A percentile compares a stretch with the other conserved stretches of the same genome.
phyloP scores from a whole-genome alignment of 2,888 invertebrate genomes.

The Himalopsyche anomala region DNA sequence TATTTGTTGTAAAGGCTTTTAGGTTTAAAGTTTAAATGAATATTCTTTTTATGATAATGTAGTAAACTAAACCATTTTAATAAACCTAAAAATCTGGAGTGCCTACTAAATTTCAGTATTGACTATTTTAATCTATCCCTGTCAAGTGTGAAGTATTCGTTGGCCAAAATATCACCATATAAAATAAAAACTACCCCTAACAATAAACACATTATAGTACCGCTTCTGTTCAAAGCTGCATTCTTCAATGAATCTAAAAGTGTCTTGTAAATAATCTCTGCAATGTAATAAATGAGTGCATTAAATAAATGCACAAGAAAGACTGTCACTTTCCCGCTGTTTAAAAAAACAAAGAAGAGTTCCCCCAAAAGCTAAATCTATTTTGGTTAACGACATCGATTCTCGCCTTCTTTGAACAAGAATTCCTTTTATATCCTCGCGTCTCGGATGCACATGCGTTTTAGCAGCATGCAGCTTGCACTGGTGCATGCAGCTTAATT shows the following conservation, averaged over 20 bases:
- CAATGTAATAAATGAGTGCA: constrained; percentile 8
- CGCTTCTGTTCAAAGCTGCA: too few relatives aligned
- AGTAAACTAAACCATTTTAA: too few relatives aligned
- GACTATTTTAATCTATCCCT: too few relatives aligned
- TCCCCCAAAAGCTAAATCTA: constrained; percentile 1
- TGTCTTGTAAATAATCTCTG: neutral
- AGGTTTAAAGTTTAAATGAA: too few relatives aligned
- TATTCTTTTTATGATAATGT: too few relatives aligned
- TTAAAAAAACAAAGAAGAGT: neutral
- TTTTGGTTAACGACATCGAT: constrained; percentile 14
- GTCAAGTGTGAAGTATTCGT: too few relatives aligned
- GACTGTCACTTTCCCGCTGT: neutral
- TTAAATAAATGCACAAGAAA: neutral
- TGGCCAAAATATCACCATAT: too few relatives aligned
- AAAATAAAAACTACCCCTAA: too few relatives aligned
- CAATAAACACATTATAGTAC: too few relatives aligned
- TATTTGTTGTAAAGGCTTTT: too few relatives aligned
- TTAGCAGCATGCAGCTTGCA: neutral
- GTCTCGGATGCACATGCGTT: constrained; percentile 27
- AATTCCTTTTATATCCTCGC: neutral
- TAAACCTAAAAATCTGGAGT: too few relatives aligned
- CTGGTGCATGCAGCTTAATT: neutral
- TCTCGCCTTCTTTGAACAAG: constrained; percentile 7
- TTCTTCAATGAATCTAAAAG: neutral
- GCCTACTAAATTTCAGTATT: too few relatives aligned